Percentiles rank a stretch among this genome's conserved stretches.
Evolutionary conservation across 2,797 vertebrate species (phyloP).

Genomic region (Scolopax rusticola): DNA sequence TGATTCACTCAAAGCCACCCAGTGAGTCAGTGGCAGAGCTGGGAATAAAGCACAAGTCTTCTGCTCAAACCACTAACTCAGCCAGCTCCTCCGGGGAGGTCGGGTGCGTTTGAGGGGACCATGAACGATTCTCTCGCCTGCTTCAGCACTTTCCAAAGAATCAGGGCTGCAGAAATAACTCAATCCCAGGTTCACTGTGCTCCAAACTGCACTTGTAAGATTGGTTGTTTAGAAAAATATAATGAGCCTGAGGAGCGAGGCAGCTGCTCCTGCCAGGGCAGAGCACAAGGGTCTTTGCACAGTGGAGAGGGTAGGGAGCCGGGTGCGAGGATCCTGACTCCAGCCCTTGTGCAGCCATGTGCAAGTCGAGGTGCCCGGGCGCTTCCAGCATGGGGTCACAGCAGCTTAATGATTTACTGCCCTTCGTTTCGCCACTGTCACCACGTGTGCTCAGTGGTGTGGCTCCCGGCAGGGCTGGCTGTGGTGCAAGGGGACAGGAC

Average conservation of each 20-base stretch:
- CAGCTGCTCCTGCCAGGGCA: neutral
- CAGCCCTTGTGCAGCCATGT: neutral
- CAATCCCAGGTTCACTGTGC: neutral
- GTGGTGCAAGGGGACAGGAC: accelerated
- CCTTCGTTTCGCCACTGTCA: neutral
- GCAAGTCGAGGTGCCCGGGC: neutral
- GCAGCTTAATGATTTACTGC: neutral
- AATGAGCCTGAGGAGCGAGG: neutral
- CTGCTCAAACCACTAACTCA: constrained; percentile 1
- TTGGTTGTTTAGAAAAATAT: neutral
- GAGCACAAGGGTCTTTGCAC: neutral
- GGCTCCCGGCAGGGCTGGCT: neutral
- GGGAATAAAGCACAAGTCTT: constrained; percentile 40
- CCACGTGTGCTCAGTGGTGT: accelerated
- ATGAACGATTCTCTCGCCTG: neutral
- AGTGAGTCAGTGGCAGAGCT: constrained; percentile 16
- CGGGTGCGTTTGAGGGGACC: neutral
- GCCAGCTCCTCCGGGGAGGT: neutral
- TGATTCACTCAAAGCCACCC: constrained; percentile 23
- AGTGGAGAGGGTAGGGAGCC: neutral
- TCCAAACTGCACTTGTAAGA: neutral
- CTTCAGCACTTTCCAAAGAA: constrained; percentile 28
- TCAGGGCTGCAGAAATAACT: neutral
- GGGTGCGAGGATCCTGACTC: neutral
- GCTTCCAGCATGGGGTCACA: neutral